Conservation (phyloP, 2,797 vertebrate species). For the Oryzias dopingdopingensis region DNA sequence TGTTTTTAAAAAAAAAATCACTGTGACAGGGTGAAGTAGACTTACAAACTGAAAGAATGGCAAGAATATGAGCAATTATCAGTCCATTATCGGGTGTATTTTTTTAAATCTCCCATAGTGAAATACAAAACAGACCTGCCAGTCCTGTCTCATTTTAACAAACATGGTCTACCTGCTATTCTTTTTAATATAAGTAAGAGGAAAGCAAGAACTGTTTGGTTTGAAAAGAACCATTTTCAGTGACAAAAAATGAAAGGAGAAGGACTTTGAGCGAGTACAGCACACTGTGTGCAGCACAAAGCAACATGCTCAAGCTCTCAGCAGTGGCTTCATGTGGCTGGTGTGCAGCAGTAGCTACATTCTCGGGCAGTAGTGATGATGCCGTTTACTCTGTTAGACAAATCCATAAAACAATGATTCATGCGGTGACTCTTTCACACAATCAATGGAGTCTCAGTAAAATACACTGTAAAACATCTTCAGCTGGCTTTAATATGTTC, state of each 20-base stretch:
- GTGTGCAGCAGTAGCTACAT: conserved; percentile 30
- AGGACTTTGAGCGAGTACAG: conserved; percentile 39
- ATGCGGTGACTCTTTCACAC: conserved; percentile 12
- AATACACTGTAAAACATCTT: conserved; percentile 19
- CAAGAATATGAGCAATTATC: conserved; percentile 43
- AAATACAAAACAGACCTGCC: conserved; percentile 44
- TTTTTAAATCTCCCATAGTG: conserved; percentile 24
- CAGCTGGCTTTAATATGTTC: background rate
- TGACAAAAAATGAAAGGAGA: conserved; percentile 49
- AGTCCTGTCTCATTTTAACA: conserved; percentile 28
- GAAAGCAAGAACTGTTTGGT: conserved; percentile 13
- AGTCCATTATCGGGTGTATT: conserved; percentile 32
- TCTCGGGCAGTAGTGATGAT: conserved; percentile 29
- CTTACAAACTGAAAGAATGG: conserved; percentile 26
- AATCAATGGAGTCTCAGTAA: conserved; percentile 23
- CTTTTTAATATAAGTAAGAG: conserved; percentile 17
- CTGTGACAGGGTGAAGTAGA: conserved; percentile 18
- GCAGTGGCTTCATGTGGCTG: conserved; percentile 36
- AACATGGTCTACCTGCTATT: conserved; percentile 28
- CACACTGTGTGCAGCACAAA: conserved; percentile 44
- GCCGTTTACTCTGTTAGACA: conserved; percentile 37
- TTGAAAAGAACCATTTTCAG: conserved; percentile 35
- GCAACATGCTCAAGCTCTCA: conserved; percentile 54
- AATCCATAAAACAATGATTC: conserved; percentile 34
- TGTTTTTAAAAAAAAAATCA: conserved; percentile 15